A percentile compares a stretch with the other conserved stretches of the same genome.
Conservation (phyloP, 2,797 vertebrate genomes). For the Alcedo atthis region DNA sequence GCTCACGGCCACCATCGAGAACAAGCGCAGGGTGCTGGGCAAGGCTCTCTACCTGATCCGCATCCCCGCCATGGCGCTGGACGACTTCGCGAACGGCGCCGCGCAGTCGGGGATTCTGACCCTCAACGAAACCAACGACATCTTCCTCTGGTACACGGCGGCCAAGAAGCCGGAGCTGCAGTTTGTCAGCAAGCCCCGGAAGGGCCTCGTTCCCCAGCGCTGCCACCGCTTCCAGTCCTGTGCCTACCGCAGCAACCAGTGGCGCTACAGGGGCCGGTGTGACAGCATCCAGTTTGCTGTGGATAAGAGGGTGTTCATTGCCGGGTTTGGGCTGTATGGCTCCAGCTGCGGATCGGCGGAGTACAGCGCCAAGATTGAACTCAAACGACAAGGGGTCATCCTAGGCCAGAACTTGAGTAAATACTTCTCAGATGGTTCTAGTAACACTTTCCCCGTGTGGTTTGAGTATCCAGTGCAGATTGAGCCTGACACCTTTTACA, state of each 20-base stretch:
- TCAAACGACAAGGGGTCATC: conserved; percentile 92
- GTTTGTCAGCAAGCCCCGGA: conserved; percentile 92
- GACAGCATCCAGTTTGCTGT: conserved; percentile 99
- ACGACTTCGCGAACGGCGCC: conserved; percentile 96
- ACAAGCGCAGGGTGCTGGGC: conserved; percentile 94
- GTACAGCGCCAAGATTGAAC: conserved; percentile 96
- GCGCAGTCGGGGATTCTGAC: conserved; percentile 95
- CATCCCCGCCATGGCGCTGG: conserved; percentile 94
- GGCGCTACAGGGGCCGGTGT: conserved; percentile 96
- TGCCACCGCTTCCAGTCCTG: conserved; percentile 98
- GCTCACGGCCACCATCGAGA: conserved; percentile 88
- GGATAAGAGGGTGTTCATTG: conserved; percentile 95
- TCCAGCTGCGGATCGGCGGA: conserved; percentile 97
- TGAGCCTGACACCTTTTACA: conserved; percentile 97
- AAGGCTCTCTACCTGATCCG: conserved; percentile 94
- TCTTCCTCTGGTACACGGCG: conserved; percentile 98
- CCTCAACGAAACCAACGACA: conserved; percentile 96
- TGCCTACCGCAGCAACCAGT: conserved; percentile 97
- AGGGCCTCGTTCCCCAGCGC: conserved; percentile 91
- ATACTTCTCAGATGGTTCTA: conserved; percentile 97
- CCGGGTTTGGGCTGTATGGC: conserved; percentile 94
- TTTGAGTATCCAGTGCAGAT: conserved; percentile 98
- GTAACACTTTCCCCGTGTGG: conserved; percentile 96
- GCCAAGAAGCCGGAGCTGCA: conserved; percentile 94
- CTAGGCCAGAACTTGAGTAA: conserved; percentile 95